Base-by-base conservation (phyloP, 2,888 invertebrate species). In the Dexiosoma caninum region DNA sequence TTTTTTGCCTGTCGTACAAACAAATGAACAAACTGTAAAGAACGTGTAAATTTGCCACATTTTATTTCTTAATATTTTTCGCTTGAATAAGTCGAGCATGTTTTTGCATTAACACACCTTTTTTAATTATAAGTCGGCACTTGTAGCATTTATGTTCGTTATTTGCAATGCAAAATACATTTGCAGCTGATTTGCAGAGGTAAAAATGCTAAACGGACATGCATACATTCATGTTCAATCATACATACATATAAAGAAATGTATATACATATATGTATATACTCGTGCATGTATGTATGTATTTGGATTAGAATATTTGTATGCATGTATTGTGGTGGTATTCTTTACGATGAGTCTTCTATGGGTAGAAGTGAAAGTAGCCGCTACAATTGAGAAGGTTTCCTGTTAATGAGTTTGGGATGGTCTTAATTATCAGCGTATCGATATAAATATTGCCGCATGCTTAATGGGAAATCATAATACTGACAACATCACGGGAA, bases 121-220 rank as follows among this genome's bases (percentile, higher is more conserved):
- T 55, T 76, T 76, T 76, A 69, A 76, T 69, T 69, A 69, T 60
- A 76, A 76, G 51, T 10, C 67, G 67, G 67, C 49, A 67, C 44
- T 62, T 40, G 10, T 14, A 16, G 5, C 21, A 30, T 23, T 49
- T 23, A 6, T 42, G 12, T 51, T 30, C 30, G 49, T 23, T 37
- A 51, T 53, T 37, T 42, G 8, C 23, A 62, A 35, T 60, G n/a
- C 16, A 30, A n/a, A 32, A 12, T 46, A 46, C 23, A 46, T 46
- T 37, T 59, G 19, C 35, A 27, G 19, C 16, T 53, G 16, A 10
- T 40, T 12, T 16, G 12, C 12, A 35, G 16, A 51, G 53, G 21
- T 70, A 27, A 37, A 70, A 27, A 49, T 57, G 16, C 5, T 62
- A 7, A 44, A 32, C 19, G 19, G 30, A 49, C 62, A 64, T n/a